Percentiles rank a stretch among this genome's conserved stretches.
phyloP scores from a whole-genome alignment of 2,888 invertebrate species.

The Chaitophorus viminalis region DNA sequence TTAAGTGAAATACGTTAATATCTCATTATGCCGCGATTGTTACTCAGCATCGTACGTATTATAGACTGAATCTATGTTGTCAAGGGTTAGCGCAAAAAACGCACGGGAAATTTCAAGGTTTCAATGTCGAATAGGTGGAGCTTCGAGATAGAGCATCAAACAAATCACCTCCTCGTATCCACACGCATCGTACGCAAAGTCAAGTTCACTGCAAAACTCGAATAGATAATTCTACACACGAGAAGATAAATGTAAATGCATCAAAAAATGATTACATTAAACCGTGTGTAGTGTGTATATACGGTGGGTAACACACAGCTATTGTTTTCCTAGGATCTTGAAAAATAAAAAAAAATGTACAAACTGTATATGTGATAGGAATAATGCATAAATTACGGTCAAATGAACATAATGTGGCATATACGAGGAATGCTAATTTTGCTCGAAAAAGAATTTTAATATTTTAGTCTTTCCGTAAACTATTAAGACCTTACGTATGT shows the following conservation, averaged over 20 bases:
- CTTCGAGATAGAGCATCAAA: constrained; percentile 33
- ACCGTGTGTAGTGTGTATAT: not conserved
- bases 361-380: constrained; percentile 17
- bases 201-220: constrained; percentile 39
- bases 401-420: not conserved
- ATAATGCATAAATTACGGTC: not conserved
- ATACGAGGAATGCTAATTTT: constrained; percentile 6
- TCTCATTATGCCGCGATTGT: constrained; percentile 6
- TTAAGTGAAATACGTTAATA: constrained; percentile 46
- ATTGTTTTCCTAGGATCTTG: not conserved
- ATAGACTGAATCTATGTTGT: constrained; percentile 24
- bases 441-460: not conserved
- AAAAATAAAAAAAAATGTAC: not conserved
- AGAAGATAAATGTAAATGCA: constrained; percentile 5
- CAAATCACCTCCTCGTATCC: constrained; percentile 31
- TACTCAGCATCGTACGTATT: constrained; percentile 20
- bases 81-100: constrained; percentile 45
- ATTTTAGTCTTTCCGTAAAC: not conserved
- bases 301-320: not conserved
- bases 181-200: constrained; percentile 23
- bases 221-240: constrained; percentile 22
- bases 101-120: constrained; percentile 21
- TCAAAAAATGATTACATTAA: not conserved
- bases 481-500: too few relatives aligned
- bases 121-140: constrained; percentile 60